Evolutionary conservation across 2,797 vertebrate genomes (phyloP).

Genomic region (Coccyzus lansbergi): DNA sequence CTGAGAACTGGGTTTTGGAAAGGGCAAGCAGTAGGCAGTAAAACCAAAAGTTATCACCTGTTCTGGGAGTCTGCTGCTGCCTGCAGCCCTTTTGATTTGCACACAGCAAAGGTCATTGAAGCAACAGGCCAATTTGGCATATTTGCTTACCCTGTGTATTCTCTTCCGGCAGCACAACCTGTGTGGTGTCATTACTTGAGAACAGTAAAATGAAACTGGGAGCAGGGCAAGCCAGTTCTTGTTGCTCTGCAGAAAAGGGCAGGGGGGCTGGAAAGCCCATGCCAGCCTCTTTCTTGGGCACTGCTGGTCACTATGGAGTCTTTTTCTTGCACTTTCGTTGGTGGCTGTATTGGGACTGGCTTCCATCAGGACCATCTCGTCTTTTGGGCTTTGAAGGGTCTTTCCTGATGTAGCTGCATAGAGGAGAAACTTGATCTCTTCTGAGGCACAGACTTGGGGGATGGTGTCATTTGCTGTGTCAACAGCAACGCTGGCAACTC

Average conservation of each 20-base stretch:
- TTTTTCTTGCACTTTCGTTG: neutral
- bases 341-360: neutral
- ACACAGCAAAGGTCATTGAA: neutral
- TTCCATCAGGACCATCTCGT: neutral
- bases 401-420: too few relatives aligned
- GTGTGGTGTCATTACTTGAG: neutral
- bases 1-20: neutral
- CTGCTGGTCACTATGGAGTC: neutral
- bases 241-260: neutral
- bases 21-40: neutral
- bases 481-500: neutral
- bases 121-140: neutral
- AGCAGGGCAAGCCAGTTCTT: neutral
- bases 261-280: neutral
- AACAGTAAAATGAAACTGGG: neutral
- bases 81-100: neutral
- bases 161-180: neutral
- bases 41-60: neutral
- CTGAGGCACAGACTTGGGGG: neutral
- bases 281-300: neutral
- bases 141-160: neutral
- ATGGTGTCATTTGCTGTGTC: neutral
- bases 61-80: neutral
- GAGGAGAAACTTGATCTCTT: neutral
- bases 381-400: neutral